Percentiles rank a stretch among this genome's conserved stretches.
Evolutionary conservation across 2,113 vertebrate species (phyloP).

Genomic region (Dicerorhinus sumatrensis): DNA sequence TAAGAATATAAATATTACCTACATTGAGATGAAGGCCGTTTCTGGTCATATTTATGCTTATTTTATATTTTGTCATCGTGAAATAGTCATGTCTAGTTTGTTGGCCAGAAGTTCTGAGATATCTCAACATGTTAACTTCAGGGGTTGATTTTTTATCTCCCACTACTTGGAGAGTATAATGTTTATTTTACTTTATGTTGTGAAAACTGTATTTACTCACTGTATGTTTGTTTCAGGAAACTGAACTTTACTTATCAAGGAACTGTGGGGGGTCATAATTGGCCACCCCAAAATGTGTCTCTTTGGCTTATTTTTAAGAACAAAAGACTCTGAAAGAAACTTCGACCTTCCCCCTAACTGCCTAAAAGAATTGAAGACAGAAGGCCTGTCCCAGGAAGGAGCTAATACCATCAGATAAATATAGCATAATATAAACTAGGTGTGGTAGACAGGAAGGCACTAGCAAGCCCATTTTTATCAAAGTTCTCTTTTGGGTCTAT

Average conservation of each 20-base stretch:
- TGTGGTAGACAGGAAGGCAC: too few relatives aligned
- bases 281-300: too few relatives aligned
- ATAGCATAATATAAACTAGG: too few relatives aligned
- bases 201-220: not conserved
- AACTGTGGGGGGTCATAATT: not conserved
- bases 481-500: too few relatives aligned
- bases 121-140: not conserved
- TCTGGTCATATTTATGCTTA: not conserved
- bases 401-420: too few relatives aligned
- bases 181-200: not conserved
- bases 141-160: not conserved
- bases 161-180: not conserved
- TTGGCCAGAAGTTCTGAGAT: slow-evolving; percentile 13
- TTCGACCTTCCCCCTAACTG: too few relatives aligned
- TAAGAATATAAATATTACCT: not conserved
- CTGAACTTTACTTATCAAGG: not conserved
- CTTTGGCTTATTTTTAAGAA: too few relatives aligned
- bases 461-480: too few relatives aligned
- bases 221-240: not conserved
- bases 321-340: too few relatives aligned
- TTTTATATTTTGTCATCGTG: not conserved
- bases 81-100: not conserved
- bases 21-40: not conserved
- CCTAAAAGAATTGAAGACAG: too few relatives aligned
- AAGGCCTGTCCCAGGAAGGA: too few relatives aligned